These are phyloP conservation scores for Drosophila ironensis DNA, from an alignment of 1,140 invertebrate species.

Conservation along the genomic window DNA sequence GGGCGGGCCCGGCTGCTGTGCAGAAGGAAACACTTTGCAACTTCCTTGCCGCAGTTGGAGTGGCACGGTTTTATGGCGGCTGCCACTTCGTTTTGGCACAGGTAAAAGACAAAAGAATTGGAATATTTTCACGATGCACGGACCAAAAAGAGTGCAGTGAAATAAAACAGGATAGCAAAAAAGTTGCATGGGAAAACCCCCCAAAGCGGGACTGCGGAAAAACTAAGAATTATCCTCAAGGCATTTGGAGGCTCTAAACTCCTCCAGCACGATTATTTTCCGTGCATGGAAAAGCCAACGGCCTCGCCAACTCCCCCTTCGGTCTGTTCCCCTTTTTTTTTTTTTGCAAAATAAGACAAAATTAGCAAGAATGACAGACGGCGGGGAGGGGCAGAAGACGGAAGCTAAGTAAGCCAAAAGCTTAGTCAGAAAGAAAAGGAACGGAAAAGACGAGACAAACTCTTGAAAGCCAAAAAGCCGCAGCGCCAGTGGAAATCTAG, in stretches of 20 bases:
- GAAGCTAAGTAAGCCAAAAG: conserved; percentile 5
- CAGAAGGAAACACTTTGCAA: conserved; percentile 39
- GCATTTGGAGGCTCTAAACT: too few species aligned
- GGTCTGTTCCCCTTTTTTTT: neutral
- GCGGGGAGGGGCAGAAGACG: neutral
- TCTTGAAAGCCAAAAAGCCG: conserved; percentile 50
- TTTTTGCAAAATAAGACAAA: conserved; percentile 63
- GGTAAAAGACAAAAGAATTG: conserved; percentile 42
- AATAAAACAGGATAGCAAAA: too few species aligned
- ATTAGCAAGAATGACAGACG: conserved; percentile 49
- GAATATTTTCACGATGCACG: conserved; percentile 20
- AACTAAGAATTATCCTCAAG: too few species aligned
- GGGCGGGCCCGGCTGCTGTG: neutral
- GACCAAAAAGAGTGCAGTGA: neutral
- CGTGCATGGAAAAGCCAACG: too few species aligned
- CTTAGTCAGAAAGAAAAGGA: conserved; percentile 2
- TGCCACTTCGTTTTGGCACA: conserved; percentile 37
- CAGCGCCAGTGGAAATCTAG: conserved; percentile 12
- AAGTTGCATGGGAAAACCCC: too few species aligned
- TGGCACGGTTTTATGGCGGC: conserved; percentile 28
- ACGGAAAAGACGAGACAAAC: conserved; percentile 21
- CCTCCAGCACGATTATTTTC: neutral
- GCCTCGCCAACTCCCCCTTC: too few species aligned
- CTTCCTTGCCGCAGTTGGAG: conserved; percentile 45
- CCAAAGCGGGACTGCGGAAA: neutral